Evolutionary conservation across 2,888 invertebrate genomes (phyloP), one percentile per base, ranked within the genome.

Genomic region (Metallyticus violacea): DNA sequence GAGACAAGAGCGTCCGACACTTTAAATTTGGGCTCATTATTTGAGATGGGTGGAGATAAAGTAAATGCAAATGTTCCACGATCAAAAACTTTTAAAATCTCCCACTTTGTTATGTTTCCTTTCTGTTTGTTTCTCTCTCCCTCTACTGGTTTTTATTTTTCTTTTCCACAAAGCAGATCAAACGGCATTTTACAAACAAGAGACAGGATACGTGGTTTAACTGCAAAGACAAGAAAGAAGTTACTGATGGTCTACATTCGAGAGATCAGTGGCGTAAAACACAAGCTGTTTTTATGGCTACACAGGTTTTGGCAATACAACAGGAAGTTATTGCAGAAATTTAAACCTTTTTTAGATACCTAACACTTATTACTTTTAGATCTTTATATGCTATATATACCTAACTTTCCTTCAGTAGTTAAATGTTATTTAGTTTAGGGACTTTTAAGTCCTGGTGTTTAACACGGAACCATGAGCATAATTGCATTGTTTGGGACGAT

Each of bases 21-120:
- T 76, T 83, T 28, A 26, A 83, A 83, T 83, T 83, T 83, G 15
- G 29, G 77, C n/a, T 83, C 83, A 83, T 83, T 83, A 83, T 77
- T 77, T 77, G 40, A 83, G 77, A 83, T 77, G 9, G n/a, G 26
- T 7, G 83, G 4, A 28, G 77, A 28, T 26, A 9, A 26, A 77
- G 28, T n/a, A n/a, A 83, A 83, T 83, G 83, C 76, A 77, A 83
- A 83, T 76, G 62, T 25, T 76, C n/a, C 62, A 76, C 9, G 82
- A 82, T 82, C 82, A 82, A 26, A 82, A 82, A 26, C 76, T 82
- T 62, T 62, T 62, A 15, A 62, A 62, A 62, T 62, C 40, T 62
- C 40, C 40, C 40, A 62, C 40, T 62, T 62, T 62, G 40, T 62
- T 62, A 62, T 62, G 40, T 22, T 62, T 62, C 40, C 40, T 62